Base-by-base conservation (phyloP, 1,140 invertebrate species). In the Drosophila takahashii region DNA sequence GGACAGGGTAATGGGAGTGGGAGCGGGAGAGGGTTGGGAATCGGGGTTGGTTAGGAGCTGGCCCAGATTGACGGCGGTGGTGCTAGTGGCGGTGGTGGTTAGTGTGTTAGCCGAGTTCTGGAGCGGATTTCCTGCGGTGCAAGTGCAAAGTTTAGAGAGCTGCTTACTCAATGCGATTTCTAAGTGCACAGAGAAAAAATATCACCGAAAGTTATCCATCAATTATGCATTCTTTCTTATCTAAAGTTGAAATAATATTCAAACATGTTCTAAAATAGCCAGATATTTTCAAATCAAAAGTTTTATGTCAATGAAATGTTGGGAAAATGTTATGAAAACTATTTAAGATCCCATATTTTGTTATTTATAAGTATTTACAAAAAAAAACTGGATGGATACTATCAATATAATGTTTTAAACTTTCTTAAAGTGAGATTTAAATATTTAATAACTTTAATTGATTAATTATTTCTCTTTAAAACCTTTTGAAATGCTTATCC, bases 141-240 rank as follows among this genome's bases (percentile, higher is more conserved):
- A 90, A 90, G 90, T 90, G 89, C 83, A 91, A 81, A 77, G 79
- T 66, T 80, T 87, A 87, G 79, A 70, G 18, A 59, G 65, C 54
- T 42, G 34, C 34, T 51, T 50, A 54, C 42, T 52, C 53, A 11
- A 48, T 42, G 42, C 42, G 22, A 10, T 69, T 53, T 36, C 32
- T 27, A 11, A 9, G 11, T 13, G 64, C 64, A 65, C 45, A 67
- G 45, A 65, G 59, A 66, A 26, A 48, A 34, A 50, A 26, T 34
- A 11, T 32, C 7, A 0, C 0, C 4, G 1, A 7, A 7, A 13
- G 27, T 16, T n/a, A 52, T 15, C 3, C 32, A 29, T 48, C 0
- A 16, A 29, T 32, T 50, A 18, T 5, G 37, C 4, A 5, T 10
- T 53, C 4, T 32, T 18, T 59, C 1, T 1, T 4, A 11, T 26